phyloP scores from a whole-genome alignment of 2,797 vertebrate species.

The Triplophysa yarkandensis region DNA sequence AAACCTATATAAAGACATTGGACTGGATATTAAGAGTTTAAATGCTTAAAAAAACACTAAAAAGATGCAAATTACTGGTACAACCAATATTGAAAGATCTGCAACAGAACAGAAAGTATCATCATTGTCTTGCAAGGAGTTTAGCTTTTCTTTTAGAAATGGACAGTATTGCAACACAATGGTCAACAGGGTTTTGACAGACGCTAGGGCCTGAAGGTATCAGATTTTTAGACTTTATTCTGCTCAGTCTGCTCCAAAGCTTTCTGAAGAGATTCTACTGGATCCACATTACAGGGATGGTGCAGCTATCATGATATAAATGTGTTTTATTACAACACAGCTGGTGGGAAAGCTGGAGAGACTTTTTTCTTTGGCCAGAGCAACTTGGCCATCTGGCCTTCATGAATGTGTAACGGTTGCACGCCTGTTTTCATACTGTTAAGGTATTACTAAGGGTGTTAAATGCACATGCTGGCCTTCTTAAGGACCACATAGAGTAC shows the following conservation, averaged over 20 bases:
- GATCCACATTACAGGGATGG: slow-evolving; percentile 70
- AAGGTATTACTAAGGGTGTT: slow-evolving; percentile 52
- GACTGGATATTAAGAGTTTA: background rate
- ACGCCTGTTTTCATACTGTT: slow-evolving; percentile 4
- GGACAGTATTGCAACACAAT: background rate
- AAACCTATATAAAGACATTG: background rate
- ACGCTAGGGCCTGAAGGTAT: slow-evolving; percentile 13
- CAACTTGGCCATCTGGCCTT: slow-evolving; percentile 77
- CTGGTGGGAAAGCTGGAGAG: slow-evolving; percentile 68
- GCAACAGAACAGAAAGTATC: background rate
- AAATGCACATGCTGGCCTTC: background rate
- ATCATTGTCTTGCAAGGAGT: background rate
- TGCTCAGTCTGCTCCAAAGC: slow-evolving; percentile 49
- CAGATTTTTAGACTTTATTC: slow-evolving; percentile 40
- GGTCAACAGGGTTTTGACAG: slow-evolving; percentile 12
- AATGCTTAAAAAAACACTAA: slow-evolving; percentile 28
- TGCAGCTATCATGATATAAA: slow-evolving; percentile 76
- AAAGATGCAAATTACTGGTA: background rate
- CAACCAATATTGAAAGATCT: background rate
- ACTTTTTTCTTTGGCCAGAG: slow-evolving; percentile 72
- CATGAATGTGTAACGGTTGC: slow-evolving; percentile 59
- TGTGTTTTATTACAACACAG: slow-evolving; percentile 78
- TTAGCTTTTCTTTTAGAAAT: slow-evolving; percentile 3
- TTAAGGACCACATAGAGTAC: slow-evolving; percentile 51
- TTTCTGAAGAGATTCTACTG: slow-evolving; percentile 52